phyloP scores from a whole-genome alignment of 2,797 vertebrate genomes.

The Mormyrops boulengeri region DNA sequence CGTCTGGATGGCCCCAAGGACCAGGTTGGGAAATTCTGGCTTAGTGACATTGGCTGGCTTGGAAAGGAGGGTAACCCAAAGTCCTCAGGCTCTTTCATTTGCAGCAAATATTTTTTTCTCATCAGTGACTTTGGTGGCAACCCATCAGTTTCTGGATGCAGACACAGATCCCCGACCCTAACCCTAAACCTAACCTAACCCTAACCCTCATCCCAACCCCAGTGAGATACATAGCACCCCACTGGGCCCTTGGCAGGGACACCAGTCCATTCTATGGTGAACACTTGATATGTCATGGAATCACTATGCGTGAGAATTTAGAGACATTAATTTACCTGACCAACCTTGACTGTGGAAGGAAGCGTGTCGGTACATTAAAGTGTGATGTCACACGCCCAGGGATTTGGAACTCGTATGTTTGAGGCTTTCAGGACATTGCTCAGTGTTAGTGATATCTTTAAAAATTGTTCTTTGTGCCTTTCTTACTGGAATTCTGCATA shows the following conservation, averaged over 20 bases:
- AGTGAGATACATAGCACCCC: background rate
- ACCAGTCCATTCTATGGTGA: background rate
- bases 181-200: background rate
- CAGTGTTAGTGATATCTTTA: background rate
- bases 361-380: background rate
- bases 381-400: background rate
- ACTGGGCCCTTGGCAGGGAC: background rate
- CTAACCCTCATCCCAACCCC: background rate
- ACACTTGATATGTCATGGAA: background rate
- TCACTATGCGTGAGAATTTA: background rate
- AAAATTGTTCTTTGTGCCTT: background rate
- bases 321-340: background rate
- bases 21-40: background rate
- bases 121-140: background rate
- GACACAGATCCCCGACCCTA: background rate
- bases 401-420: background rate
- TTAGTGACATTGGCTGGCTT: background rate
- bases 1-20: background rate
- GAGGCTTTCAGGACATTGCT: background rate
- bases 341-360: background rate
- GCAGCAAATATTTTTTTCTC: background rate
- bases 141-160: background rate
- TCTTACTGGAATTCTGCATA: background rate
- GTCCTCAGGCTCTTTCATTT: background rate
- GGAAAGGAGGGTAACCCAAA: background rate